A percentile compares a stretch with the other conserved stretches of the same genome.
phyloP scores from a whole-genome alignment of 2,888 invertebrate genomes.

The Archips xylosteana region DNA sequence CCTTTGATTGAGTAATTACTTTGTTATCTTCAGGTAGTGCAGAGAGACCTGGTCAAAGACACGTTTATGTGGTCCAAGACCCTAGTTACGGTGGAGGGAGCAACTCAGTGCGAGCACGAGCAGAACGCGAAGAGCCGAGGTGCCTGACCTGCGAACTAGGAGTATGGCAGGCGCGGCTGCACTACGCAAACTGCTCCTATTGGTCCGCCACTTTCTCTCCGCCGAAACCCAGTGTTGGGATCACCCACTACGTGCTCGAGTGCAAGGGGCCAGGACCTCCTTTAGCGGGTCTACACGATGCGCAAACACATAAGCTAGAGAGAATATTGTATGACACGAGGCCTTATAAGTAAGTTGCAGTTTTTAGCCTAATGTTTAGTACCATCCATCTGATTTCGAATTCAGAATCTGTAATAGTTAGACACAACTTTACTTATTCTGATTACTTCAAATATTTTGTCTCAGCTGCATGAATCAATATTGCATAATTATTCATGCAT shows the following conservation, averaged over 20 bases:
- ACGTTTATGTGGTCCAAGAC: constrained; percentile 94
- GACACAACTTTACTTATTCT: no score
- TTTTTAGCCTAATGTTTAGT: background rate
- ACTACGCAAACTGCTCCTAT: constrained; percentile 95
- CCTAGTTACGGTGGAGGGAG: constrained; percentile 87
- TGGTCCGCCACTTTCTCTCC: constrained; percentile 92
- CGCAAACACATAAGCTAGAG: constrained; percentile 90
- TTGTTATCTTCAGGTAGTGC: constrained; percentile 87
- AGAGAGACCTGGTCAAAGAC: constrained; percentile 94
- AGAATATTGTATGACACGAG: constrained; percentile 92
- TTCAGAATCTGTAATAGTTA: no score
- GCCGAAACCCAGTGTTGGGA: constrained; percentile 74
- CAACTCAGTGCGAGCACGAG: constrained; percentile 77
- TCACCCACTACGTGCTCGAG: constrained; percentile 90
- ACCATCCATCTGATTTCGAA: no score
- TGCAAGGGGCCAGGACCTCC: constrained; percentile 97
- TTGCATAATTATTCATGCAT: no score
- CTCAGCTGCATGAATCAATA: no score
- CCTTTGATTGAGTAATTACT: constrained; percentile 6
- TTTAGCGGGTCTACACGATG: constrained; percentile 91
- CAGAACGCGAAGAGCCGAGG: constrained; percentile 89
- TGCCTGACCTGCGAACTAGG: constrained; percentile 96
- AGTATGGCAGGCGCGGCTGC: constrained; percentile 91
- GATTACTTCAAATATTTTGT: no score
- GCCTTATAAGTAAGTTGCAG: constrained; percentile 82